Conservation (phyloP, 30 jellyfish, hydroid and myxozoan species). For the Pseudorhiza aurosa region DNA sequence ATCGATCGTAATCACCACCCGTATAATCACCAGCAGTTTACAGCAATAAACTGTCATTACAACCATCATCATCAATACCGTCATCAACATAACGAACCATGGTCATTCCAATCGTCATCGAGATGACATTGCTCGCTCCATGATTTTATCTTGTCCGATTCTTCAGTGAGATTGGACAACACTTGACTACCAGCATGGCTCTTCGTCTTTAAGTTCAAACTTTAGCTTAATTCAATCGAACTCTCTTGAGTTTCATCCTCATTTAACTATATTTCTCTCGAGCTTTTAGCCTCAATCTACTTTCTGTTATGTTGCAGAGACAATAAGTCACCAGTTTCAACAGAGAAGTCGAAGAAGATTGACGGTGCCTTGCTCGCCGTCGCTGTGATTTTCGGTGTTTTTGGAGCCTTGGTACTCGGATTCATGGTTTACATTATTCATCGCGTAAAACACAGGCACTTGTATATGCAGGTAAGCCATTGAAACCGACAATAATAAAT, state of each 20-base stretch:
- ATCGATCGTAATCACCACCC: background rate
- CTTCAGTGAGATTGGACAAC: too few species aligned
- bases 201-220: too few species aligned
- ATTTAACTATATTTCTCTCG: too few species aligned
- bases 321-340: conserved; percentile 23
- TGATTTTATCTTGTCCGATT: background rate
- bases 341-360: conserved; percentile 26
- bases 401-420: conserved; percentile 87
- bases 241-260: too few species aligned
- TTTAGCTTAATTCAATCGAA: too few species aligned
- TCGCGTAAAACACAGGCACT: conserved; percentile 88
- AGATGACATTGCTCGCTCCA: background rate
- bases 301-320: too few species aligned
- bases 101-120: background rate
- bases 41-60: background rate
- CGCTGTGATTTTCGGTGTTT: conserved; percentile 88
- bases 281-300: too few species aligned
- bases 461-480: conserved; percentile 91
- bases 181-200: too few species aligned
- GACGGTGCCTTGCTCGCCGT: conserved; percentile 83
- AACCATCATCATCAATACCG: background rate
- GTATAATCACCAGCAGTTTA: background rate
- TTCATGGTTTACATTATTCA: conserved; percentile 90
- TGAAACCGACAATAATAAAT: too few species aligned
- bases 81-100: background rate